A percentile compares a stretch with the other conserved stretches of the same genome.
These are phyloP conservation scores for Carcharodon carcharias DNA, from an alignment of 2,797 vertebrate genomes.

Conservation along the genomic window DNA sequence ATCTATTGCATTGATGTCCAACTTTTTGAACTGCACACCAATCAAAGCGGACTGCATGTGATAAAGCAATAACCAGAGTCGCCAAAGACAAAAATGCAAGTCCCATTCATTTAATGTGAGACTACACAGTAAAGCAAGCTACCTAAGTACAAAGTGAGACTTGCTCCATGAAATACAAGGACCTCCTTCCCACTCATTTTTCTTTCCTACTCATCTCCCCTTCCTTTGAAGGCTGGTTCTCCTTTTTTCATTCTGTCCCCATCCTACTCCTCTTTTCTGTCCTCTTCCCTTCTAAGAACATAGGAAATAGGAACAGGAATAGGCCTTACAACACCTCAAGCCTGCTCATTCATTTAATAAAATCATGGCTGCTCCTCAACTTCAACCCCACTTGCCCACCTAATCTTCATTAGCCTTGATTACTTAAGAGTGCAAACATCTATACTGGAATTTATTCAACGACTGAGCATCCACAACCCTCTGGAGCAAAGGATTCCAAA, in stretches of 20 bases:
- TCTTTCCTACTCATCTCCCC: not conserved
- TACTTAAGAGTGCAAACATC: not conserved
- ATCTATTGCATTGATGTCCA: not conserved
- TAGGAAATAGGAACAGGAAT: too few species aligned
- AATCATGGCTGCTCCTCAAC: too few species aligned
- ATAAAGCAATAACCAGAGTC: not conserved
- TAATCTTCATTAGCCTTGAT: too few species aligned
- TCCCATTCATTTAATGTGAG: not conserved
- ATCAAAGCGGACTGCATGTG: not conserved
- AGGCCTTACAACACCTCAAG: too few species aligned
- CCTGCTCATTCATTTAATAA: too few species aligned
- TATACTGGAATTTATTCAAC: not conserved
- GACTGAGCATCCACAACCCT: not conserved
- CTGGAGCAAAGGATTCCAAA: not conserved
- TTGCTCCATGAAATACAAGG: not conserved
- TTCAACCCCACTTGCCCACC: too few species aligned
- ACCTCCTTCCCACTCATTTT: not conserved
- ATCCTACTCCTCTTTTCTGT: not conserved
- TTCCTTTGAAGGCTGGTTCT: not conserved
- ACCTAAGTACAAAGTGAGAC: not conserved
- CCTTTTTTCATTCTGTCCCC: not conserved
- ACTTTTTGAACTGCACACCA: not conserved
- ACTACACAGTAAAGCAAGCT: not conserved
- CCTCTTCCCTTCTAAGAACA: not conserved
- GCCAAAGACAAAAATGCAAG: not conserved